Percentiles rank a stretch among this genome's conserved stretches.
These are phyloP conservation scores for Tubulanus polymorphus DNA, from an alignment of 2,888 invertebrate genomes.

Conservation along the genomic window DNA sequence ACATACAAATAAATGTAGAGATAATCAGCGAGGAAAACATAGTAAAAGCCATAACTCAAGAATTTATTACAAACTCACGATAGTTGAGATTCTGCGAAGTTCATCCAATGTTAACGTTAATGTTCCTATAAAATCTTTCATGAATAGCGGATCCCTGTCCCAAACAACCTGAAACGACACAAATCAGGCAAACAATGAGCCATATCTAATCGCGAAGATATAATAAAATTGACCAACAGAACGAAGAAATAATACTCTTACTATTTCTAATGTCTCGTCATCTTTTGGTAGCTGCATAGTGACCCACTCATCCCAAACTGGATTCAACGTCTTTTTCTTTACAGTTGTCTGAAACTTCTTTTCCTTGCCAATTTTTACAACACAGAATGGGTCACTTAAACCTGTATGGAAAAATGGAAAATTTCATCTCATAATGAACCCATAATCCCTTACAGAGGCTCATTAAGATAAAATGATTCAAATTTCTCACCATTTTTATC, in stretches of 20 bases:
- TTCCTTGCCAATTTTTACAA: constrained; percentile 55
- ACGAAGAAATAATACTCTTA: constrained; percentile 34
- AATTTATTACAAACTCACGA: constrained; percentile 34
- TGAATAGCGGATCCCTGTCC: constrained; percentile 59
- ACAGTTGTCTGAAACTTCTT: constrained; percentile 57
- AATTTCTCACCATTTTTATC: constrained; percentile 57
- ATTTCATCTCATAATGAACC: constrained; percentile 2
- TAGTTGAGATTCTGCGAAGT: constrained; percentile 54
- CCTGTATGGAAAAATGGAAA: constrained; percentile 31
- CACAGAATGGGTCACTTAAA: constrained; percentile 60
- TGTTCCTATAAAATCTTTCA: constrained; percentile 59
- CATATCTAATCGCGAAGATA: neutral
- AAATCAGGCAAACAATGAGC: neutral
- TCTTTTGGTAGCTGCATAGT: constrained; percentile 56
- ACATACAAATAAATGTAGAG: neutral
- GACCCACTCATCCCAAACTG: constrained; percentile 59
- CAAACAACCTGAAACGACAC: constrained; percentile 53
- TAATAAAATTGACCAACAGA: neutral
- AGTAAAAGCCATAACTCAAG: neutral
- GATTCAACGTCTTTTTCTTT: constrained; percentile 59
- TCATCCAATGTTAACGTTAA: constrained; percentile 56
- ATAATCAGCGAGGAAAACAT: neutral
- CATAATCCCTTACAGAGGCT: neutral
- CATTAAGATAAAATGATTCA: neutral
- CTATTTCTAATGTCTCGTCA: constrained; percentile 56